Percentiles rank a stretch among this genome's conserved stretches.
phyloP scores from a whole-genome alignment of 2,888 invertebrate species.

The Athalia circularis region DNA sequence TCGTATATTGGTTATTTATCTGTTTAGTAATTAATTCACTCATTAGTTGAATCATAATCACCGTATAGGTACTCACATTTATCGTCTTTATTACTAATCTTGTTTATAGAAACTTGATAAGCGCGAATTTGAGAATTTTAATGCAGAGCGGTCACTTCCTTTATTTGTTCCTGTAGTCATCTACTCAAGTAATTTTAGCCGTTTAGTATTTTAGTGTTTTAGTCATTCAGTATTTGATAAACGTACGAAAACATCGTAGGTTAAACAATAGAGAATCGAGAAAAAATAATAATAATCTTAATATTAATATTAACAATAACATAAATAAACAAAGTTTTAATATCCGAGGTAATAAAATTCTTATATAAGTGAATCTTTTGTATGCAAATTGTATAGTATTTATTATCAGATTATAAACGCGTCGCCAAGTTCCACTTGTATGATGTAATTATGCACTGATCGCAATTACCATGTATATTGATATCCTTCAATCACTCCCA shows the following conservation, averaged over 20 bases:
- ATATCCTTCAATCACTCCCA: not conserved
- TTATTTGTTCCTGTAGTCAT: constrained; percentile 25
- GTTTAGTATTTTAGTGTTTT: constrained; percentile 29
- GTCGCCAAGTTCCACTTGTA: constrained; percentile 19
- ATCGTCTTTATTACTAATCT: not conserved
- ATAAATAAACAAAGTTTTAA: constrained; percentile 11
- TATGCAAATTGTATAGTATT: constrained; percentile 35
- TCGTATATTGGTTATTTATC: constrained; percentile 1
- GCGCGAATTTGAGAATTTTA: constrained; percentile 8
- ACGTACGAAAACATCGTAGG: constrained; percentile 23
- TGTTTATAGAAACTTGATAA: constrained; percentile 4
- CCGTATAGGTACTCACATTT: not conserved
- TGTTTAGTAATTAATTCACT: not conserved
- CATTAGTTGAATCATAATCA: not conserved
- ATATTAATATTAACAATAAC: no score
- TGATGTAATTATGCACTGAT: not conserved
- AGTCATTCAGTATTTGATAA: constrained; percentile 38
- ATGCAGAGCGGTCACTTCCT: constrained; percentile 38
- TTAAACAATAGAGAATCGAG: not conserved
- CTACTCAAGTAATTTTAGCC: constrained; percentile 27
- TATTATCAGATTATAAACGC: constrained; percentile 21
- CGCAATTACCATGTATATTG: not conserved
- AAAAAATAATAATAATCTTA: no score
- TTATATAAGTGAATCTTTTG: constrained; percentile 31
- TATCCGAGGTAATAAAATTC: constrained; percentile 30